A percentile compares a stretch with the other conserved stretches of the same genome.
phyloP scores from a whole-genome alignment of 2,113 vertebrate species.

The Gorsachius goisagi region DNA sequence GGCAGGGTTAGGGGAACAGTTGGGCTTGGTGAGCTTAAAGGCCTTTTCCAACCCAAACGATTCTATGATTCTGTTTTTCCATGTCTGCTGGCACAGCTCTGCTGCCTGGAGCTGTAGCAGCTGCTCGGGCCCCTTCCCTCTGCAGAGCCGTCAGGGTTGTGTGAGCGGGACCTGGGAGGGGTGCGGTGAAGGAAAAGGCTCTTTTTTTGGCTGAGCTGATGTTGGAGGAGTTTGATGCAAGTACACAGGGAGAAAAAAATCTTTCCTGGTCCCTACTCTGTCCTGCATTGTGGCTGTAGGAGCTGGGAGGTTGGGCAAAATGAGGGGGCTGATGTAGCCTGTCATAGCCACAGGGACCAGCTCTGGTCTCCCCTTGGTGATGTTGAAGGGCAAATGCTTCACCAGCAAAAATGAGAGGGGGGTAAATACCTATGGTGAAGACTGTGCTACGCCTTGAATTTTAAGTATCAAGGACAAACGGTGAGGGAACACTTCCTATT shows the following conservation, averaged over 20 bases:
- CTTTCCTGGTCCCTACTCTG: not conserved
- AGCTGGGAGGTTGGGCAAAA: not conserved
- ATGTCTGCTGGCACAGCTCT: not conserved
- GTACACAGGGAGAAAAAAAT: not conserved
- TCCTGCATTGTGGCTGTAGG: not conserved
- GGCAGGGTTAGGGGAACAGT: too few relatives aligned
- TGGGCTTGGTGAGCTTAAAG: too few relatives aligned
- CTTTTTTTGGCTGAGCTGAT: not conserved
- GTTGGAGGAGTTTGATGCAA: not conserved
- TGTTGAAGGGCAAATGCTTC: not conserved
- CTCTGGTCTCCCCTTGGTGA: rapidly evolving
- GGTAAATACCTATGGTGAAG: rapidly evolving
- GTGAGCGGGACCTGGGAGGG: not conserved
- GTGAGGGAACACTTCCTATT: not conserved
- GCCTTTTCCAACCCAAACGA: too few relatives aligned
- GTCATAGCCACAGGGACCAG: rapidly evolving
- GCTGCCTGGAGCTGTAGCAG: not conserved
- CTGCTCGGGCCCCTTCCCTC: not conserved
- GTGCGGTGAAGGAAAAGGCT: not conserved
- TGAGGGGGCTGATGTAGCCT: rapidly evolving
- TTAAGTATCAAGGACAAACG: not conserved
- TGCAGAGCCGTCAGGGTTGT: not conserved
- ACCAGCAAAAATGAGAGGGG: not conserved
- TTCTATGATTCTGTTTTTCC: too few relatives aligned
- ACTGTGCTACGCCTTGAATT: not conserved